These are phyloP conservation scores for Pluvianellus socialis DNA, from an alignment of 2,113 vertebrate species.

Conservation along the genomic window DNA sequence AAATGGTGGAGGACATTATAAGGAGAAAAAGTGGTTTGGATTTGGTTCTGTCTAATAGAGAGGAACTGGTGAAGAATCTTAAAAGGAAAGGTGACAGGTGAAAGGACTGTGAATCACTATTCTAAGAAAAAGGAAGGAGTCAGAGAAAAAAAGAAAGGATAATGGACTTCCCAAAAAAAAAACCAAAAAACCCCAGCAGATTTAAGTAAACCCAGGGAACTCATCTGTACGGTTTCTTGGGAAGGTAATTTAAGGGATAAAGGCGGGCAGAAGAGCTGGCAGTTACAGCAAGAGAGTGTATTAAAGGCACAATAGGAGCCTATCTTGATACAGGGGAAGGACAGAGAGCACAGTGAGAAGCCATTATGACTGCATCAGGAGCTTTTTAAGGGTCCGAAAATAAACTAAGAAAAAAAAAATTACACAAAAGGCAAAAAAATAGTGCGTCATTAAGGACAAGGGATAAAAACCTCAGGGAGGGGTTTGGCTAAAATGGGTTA, in stretches of 20 bases:
- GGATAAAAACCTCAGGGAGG: background rate
- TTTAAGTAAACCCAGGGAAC: background rate
- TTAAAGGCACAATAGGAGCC: constrained; percentile 18
- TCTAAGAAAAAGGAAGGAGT: background rate
- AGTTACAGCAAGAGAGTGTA: background rate
- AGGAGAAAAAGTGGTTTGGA: background rate
- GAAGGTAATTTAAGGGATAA: constrained; percentile 29
- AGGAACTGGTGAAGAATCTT: background rate
- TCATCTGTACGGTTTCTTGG: background rate
- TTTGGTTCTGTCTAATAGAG: background rate
- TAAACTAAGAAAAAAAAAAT: constrained; percentile 28
- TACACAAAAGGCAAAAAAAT: background rate
- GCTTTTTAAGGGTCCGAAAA: background rate
- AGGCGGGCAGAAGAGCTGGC: constrained; percentile 1
- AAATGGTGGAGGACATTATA: background rate
- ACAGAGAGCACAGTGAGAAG: constrained; percentile 38
- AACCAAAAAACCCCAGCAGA: background rate
- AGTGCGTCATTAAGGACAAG: background rate
- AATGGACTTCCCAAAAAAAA: background rate
- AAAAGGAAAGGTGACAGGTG: background rate
- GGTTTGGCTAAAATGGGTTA: constrained; percentile 17
- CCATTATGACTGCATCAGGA: constrained; percentile 47
- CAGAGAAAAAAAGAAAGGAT: background rate
- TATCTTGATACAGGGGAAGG: background rate
- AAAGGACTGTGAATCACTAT: background rate